Conservation (phyloP, 2,113 vertebrate genomes). For the Lepidothrix coronata region DNA sequence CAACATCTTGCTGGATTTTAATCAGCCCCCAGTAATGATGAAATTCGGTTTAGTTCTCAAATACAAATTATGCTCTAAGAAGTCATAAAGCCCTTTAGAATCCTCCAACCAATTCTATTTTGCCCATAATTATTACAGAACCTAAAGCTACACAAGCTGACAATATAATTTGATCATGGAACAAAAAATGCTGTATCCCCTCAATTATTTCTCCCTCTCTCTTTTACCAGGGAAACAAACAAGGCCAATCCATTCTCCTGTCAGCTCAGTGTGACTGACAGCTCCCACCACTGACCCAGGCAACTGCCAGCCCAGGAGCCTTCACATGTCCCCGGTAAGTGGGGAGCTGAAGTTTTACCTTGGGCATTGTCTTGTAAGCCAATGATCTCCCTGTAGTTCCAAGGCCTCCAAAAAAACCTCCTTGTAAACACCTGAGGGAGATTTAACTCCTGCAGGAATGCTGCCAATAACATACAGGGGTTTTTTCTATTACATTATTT, state of each 20-base stretch:
- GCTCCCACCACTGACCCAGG: constrained; percentile 40
- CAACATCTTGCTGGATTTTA: not conserved
- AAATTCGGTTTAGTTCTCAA: not conserved
- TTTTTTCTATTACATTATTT: not conserved
- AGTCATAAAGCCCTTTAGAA: not conserved
- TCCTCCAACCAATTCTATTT: not conserved
- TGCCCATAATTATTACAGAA: not conserved
- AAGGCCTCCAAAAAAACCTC: constrained; percentile 8
- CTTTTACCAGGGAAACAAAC: not conserved
- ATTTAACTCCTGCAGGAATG: constrained; percentile 5
- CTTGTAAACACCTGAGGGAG: constrained; percentile 28
- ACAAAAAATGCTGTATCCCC: not conserved
- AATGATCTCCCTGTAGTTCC: not conserved
- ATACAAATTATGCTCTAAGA: not conserved
- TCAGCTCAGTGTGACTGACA: constrained; percentile 48
- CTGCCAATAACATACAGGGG: not conserved
- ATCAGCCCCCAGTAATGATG: not conserved
- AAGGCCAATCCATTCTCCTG: not conserved
- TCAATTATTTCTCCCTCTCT: not conserved
- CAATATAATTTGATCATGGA: not conserved
- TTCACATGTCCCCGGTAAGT: not conserved
- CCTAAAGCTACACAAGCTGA: not conserved
- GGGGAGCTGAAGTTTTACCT: constrained; percentile 30
- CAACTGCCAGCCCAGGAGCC: constrained; percentile 34
- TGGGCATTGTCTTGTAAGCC: not conserved